Evolutionary conservation across 2,797 vertebrate genomes (phyloP), one percentile per base, ranked within the genome.

Genomic region (Hoplostethus atlanticus): DNA sequence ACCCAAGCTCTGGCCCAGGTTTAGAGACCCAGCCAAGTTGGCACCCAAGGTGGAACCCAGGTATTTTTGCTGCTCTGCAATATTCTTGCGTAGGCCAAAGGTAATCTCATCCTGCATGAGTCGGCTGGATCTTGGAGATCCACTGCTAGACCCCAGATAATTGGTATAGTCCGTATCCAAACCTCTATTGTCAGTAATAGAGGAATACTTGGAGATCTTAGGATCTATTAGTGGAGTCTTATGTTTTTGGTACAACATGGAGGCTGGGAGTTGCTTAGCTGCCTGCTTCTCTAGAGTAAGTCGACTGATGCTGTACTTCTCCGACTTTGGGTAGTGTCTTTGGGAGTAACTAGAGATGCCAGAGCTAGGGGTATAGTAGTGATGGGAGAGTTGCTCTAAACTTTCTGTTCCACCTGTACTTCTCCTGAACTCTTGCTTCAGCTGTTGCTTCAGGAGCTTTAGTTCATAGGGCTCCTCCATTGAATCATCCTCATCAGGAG

Each of bases 401-500:
- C 92, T 96, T 79, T 99, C 97, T 25, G 93, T 91, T 4, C 94
- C 93, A 21, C 93, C 90, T 7, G 97, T 94, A 67, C 98, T 98
- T 89, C 98, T 96, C 67, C 97, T 96, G 85, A 99, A 99, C 88
- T 99, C 98, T 80, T 99, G 98, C 77, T 99, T 99, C 72, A 99
- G 96, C 87, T 99, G 98, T 67, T 99, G 98, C 86, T 99, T 99
- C 44, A 99, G 91, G 71, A 99, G 96, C 87, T 99, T 99, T 58
- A 99, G 91, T 86, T 99, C 98, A 66, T 98, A 99, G 12, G 98
- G 98, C 55, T 99, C 98, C 72, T 99, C 98, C 98, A 99, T 99
- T 6, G 97, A 88, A 67, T 99, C 98, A 73, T 99, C 98, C 61
- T 99, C 98, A 76, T 95, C 95, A 6, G 94, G 93, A 10, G 95